Conservation (phyloP, 2,888 invertebrate species). For the Teleogryllus oceanicus region DNA sequence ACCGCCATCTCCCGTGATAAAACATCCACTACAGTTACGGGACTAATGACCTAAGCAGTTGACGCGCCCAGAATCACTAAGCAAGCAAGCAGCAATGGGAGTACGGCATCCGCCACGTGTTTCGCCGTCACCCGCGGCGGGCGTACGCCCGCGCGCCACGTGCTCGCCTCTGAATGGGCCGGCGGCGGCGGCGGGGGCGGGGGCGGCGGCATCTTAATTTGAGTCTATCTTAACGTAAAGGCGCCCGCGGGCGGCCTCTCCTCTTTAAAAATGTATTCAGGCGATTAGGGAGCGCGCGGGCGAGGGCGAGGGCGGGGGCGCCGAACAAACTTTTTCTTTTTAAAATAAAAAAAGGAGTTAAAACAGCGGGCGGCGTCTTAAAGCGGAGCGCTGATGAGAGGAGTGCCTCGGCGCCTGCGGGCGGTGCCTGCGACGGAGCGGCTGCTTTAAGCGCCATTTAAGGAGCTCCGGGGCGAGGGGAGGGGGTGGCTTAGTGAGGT, state of each 20-base stretch:
- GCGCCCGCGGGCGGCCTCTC: not conserved
- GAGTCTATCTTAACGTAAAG: slow-evolving; percentile 24
- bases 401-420: not conserved
- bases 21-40: too few species aligned
- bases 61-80: too few species aligned
- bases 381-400: slow-evolving; percentile 23
- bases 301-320: slow-evolving; percentile 18
- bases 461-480: too few species aligned
- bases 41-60: too few species aligned
- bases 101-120: too few species aligned
- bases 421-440: too few species aligned
- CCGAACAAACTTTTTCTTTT: slow-evolving; percentile 25
- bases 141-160: not conserved
- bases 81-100: too few species aligned
- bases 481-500: too few species aligned
- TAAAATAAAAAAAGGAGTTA: slow-evolving; percentile 24
- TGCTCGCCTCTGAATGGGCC: not conserved
- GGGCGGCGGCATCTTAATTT: not conserved
- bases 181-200: not conserved
- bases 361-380: slow-evolving; percentile 22
- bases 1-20: too few species aligned
- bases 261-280: slow-evolving; percentile 35
- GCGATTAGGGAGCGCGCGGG: slow-evolving; percentile 28
- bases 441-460: too few species aligned
- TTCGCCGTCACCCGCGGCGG: not conserved